Evolutionary conservation across 2,113 vertebrate species (phyloP).

Genomic region (Lates calcarifer): DNA sequence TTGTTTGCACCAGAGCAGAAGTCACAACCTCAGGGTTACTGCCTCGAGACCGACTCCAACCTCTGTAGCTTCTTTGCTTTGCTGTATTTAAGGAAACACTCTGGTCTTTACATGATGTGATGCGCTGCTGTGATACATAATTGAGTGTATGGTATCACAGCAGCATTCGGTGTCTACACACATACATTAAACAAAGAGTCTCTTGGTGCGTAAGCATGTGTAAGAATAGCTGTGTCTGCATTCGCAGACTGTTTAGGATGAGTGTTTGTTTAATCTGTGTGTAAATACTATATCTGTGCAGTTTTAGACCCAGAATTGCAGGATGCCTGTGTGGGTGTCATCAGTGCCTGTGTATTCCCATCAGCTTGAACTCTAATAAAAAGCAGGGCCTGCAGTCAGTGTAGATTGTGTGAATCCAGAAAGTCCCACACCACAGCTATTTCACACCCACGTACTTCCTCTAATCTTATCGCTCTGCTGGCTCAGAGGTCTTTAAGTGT

Average conservation of each 20-base stretch:
- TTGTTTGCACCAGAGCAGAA: constrained; percentile 70
- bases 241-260: constrained; percentile 15
- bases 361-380: constrained; percentile 78
- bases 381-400: constrained; percentile 73
- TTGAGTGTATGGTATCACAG: background rate
- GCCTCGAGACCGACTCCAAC: constrained; percentile 37
- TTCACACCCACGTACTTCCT: constrained; percentile 84
- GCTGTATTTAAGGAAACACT: constrained; percentile 9
- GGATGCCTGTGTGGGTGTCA: constrained; percentile 70
- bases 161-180: background rate
- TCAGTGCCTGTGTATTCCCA: constrained; percentile 68
- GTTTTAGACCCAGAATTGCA: constrained; percentile 47
- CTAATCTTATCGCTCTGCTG: constrained; percentile 76
- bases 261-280: constrained; percentile 22
- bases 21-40: constrained; percentile 61
- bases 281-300: constrained; percentile 45
- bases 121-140: background rate
- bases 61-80: constrained; percentile 18
- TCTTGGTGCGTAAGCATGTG: background rate
- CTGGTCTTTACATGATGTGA: background rate
- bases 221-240: constrained; percentile 7
- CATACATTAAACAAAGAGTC: background rate
- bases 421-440: constrained; percentile 79
- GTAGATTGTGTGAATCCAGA: constrained; percentile 75
- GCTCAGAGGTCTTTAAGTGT: constrained; percentile 63